Evolutionary conservation across 2,888 invertebrate species (phyloP).

Genomic region (Troides oblongomaculatus): DNA sequence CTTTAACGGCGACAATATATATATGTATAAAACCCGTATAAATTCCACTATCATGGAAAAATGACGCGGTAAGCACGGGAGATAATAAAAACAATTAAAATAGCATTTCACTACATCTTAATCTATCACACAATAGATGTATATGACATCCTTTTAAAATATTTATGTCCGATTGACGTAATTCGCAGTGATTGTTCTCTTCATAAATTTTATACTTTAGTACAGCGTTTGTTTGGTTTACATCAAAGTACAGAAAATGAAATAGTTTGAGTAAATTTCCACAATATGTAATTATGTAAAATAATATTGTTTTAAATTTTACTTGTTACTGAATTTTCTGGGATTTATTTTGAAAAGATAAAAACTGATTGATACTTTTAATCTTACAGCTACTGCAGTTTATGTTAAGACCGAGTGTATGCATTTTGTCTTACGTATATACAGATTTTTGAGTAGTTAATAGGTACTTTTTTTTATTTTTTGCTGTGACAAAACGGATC

Average conservation of each 20-base stretch:
- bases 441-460: too few species aligned
- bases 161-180: slow-evolving; percentile 10
- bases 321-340: not conserved
- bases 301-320: not conserved
- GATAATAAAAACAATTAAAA: slow-evolving; percentile 11
- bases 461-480: not conserved
- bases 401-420: not conserved
- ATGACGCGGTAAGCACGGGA: slow-evolving; percentile 30
- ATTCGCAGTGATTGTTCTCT: slow-evolving; percentile 15
- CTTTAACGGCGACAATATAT: slow-evolving; percentile 35
- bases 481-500: not conserved
- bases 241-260: not conserved
- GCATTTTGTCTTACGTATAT: not conserved
- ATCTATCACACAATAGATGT: slow-evolving; percentile 5
- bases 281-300: not conserved
- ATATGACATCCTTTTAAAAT: slow-evolving; percentile 11
- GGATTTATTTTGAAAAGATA: not conserved
- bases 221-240: not conserved
- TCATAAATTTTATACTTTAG: slow-evolving; percentile 9
- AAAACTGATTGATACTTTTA: not conserved
- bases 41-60: slow-evolving; percentile 37
- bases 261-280: not conserved
- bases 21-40: slow-evolving; percentile 36
- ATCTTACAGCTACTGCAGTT: not conserved
- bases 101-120: slow-evolving; percentile 17